Percentiles rank a stretch among this genome's conserved stretches.
phyloP scores from a whole-genome alignment of 2,113 vertebrate species.

The Trogon melanurus region DNA sequence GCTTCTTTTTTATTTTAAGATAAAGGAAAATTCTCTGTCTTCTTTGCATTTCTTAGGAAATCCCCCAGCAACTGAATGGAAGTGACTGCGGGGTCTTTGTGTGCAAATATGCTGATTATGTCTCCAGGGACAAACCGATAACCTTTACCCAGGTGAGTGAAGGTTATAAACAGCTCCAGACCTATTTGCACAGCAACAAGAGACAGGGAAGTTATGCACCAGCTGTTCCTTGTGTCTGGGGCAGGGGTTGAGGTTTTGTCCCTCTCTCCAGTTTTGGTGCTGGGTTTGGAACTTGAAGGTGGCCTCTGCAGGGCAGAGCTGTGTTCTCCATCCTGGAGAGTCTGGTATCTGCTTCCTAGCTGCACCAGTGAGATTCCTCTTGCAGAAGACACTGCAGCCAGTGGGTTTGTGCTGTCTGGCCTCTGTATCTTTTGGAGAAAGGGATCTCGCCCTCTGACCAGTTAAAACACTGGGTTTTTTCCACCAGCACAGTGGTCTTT shows the following conservation, averaged over 20 bases:
- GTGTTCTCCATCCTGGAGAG: accelerated
- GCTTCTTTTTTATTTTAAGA: background rate
- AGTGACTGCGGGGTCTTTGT: slow-evolving; percentile 93
- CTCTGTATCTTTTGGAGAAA: background rate
- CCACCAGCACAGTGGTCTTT: accelerated
- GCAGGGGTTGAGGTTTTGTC: background rate
- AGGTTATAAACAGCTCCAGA: background rate
- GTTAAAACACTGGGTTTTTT: background rate
- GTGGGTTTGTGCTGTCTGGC: background rate
- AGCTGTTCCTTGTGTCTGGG: background rate
- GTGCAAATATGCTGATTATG: slow-evolving; percentile 93
- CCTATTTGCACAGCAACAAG: accelerated
- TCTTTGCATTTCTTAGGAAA: slow-evolving; percentile 78
- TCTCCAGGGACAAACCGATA: slow-evolving; percentile 83
- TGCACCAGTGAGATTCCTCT: background rate
- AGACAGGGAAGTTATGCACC: background rate
- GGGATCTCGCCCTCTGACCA: background rate
- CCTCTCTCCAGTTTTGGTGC: background rate
- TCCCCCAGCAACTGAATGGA: slow-evolving; percentile 91
- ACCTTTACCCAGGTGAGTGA: slow-evolving; percentile 87
- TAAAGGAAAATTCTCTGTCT: background rate
- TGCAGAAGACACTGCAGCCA: background rate
- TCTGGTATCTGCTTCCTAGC: background rate
- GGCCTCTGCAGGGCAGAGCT: background rate
- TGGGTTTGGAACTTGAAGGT: background rate